Base-by-base conservation (phyloP, 2,113 vertebrate species). In the Trinectes maculatus region DNA sequence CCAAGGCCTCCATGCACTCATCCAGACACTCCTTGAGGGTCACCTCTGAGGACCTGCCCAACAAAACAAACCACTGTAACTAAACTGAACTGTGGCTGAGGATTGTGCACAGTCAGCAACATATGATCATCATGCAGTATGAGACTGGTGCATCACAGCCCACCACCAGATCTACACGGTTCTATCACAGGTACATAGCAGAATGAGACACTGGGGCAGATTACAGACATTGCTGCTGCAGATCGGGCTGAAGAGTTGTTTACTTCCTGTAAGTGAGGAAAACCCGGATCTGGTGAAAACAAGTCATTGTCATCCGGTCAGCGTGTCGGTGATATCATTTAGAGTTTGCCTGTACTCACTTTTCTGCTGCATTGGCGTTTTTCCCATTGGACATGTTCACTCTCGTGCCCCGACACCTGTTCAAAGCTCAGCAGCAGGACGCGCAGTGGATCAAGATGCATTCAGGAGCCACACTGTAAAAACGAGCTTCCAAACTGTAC, bases 1-100 rank as follows among this genome's bases (percentile, higher is more conserved):
- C 91, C 82, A 94, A 36, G 21, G 94, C 93, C 68, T 93, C 92
- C 93, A 94, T 93, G 11, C 93, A 94, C 65, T 94, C 92, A 46
- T 89, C 90, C 72, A 94, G 84, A 57, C 82, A 83, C 56, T 83
- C 83, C 25, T 90, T 87, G 8, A 94, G 82, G 59, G 77, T 89
- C 70, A 79, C 80, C 73, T 81, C 79, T 42, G 83, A 68, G 65
- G 85, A 83, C 47, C 90, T 92, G 75, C 18, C n/a, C n/a, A 11
- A 7, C 26, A 8, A 19, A 22, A 18, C 1, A 39, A 21, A 42
- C 31, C 1, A 29, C 10, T 37, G 15, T 13, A 5, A 37, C 1
- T 12, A 13, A 37, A 37, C 9, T 0, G 1, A 51, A 3, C 2
- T 44, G 54, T 52, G n/a, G 44, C 33, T 33, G 18, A 40, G 22